Conservation (phyloP, 2,113 vertebrate genomes). For the Platycercus adscitus region DNA sequence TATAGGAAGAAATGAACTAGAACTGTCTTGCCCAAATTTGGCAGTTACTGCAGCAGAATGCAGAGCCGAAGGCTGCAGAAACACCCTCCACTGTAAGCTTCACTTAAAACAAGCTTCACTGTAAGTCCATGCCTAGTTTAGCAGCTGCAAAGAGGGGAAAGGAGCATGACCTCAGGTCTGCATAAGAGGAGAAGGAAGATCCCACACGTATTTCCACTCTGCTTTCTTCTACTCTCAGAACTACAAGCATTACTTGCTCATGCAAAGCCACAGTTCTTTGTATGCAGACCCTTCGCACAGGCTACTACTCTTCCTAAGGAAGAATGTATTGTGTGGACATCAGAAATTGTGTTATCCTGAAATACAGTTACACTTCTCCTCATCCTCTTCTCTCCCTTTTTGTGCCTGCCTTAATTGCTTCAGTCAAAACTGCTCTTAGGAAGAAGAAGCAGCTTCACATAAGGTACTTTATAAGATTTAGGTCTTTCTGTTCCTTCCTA, state of each 20-base stretch:
- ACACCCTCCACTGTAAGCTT: too few species aligned
- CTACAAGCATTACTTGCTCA: rapidly evolving
- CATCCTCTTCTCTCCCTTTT: neutral
- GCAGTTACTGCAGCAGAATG: neutral
- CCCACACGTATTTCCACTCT: neutral
- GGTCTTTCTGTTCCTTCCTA: neutral
- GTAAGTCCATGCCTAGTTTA: neutral
- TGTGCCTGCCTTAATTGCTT: neutral
- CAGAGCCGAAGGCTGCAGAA: neutral
- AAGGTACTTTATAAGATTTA: neutral
- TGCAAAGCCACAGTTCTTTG: neutral
- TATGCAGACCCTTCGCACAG: neutral
- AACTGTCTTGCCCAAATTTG: neutral
- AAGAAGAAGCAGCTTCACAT: neutral
- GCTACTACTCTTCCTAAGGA: neutral
- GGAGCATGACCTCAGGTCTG: neutral
- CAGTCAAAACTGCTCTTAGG: neutral
- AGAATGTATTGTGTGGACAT: neutral
- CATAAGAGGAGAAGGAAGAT: neutral
- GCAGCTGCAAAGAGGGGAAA: neutral
- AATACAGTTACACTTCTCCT: neutral
- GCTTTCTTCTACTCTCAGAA: neutral
- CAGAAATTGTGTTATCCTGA: neutral
- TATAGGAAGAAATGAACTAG: neutral
- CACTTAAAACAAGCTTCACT: neutral